phyloP scores from a whole-genome alignment of 2,113 vertebrate species.

The Microcebus tavaratra region DNA sequence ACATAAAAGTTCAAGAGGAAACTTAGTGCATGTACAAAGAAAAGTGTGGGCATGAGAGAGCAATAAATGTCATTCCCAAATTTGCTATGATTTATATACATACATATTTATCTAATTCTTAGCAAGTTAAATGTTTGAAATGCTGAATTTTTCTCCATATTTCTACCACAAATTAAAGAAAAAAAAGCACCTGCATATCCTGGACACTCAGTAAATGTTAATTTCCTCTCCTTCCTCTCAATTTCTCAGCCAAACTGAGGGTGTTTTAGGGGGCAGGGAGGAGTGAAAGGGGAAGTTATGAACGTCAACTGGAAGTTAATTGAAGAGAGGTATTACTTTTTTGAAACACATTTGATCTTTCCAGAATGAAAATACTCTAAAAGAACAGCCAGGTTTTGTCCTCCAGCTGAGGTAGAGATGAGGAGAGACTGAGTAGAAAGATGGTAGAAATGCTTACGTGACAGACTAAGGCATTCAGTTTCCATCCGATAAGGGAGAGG shows the following conservation, averaged over 20 bases:
- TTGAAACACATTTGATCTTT: conserved; percentile 64
- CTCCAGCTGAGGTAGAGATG: conserved; percentile 29
- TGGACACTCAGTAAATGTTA: conserved; percentile 13
- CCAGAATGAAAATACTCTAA: conserved; percentile 58
- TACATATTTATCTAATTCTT: background rate
- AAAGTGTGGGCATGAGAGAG: background rate
- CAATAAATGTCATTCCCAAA: background rate
- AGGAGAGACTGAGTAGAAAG: conserved; percentile 19
- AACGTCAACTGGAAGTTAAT: conserved; percentile 40
- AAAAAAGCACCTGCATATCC: conserved; percentile 27
- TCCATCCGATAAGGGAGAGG: background rate
- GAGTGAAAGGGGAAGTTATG: conserved; percentile 49
- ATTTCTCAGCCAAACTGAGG: background rate
- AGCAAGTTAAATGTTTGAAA: conserved; percentile 45
- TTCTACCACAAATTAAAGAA: conserved; percentile 34
- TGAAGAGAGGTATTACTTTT: conserved; percentile 59
- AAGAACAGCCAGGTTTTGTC: conserved; percentile 34
- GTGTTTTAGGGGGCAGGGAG: background rate
- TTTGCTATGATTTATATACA: conserved; percentile 27
- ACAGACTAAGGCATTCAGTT: background rate
- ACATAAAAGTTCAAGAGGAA: background rate
- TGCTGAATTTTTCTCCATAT: conserved; percentile 29
- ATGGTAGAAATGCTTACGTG: background rate
- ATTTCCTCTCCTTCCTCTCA: conserved; percentile 57
- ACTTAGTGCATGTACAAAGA: background rate